Evolutionary conservation across 2,113 vertebrate genomes (phyloP).

Genomic region (Spilogale gracilis): DNA sequence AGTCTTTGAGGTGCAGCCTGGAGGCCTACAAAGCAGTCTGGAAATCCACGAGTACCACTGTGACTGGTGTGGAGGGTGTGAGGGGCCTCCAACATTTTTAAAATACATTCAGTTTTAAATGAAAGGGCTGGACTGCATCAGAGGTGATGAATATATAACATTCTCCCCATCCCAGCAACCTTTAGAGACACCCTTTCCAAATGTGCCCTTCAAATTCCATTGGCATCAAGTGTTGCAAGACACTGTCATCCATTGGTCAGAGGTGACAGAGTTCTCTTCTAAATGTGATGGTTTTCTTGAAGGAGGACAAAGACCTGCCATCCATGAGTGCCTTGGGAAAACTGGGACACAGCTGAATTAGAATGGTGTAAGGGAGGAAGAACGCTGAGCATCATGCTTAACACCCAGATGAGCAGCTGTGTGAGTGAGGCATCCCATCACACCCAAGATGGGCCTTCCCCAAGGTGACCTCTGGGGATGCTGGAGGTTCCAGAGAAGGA

Average conservation of each 20-base stretch:
- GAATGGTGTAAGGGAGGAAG: background rate
- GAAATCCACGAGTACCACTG: background rate
- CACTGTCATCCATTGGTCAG: background rate
- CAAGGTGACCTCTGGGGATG: too few species aligned
- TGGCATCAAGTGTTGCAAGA: background rate
- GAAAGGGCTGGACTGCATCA: background rate
- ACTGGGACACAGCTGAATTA: background rate
- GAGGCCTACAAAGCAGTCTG: background rate
- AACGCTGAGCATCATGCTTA: background rate
- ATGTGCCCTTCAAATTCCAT: background rate
- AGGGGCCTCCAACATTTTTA: background rate
- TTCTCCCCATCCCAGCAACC: background rate
- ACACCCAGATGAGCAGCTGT: background rate
- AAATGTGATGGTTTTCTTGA: background rate
- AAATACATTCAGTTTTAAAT: background rate
- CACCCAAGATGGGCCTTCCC: background rate
- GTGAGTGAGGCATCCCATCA: rapidly evolving
- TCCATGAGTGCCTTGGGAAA: background rate
- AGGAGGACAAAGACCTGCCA: background rate
- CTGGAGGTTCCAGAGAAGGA: background rate
- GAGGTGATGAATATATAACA: background rate
- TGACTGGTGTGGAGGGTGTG: background rate
- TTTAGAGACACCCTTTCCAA: background rate
- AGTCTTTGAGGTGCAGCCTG: background rate
- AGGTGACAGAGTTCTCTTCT: background rate